These are phyloP conservation scores for Trimorus sp. DNA, from an alignment of 2,888 invertebrate species.

Conservation along the genomic window DNA sequence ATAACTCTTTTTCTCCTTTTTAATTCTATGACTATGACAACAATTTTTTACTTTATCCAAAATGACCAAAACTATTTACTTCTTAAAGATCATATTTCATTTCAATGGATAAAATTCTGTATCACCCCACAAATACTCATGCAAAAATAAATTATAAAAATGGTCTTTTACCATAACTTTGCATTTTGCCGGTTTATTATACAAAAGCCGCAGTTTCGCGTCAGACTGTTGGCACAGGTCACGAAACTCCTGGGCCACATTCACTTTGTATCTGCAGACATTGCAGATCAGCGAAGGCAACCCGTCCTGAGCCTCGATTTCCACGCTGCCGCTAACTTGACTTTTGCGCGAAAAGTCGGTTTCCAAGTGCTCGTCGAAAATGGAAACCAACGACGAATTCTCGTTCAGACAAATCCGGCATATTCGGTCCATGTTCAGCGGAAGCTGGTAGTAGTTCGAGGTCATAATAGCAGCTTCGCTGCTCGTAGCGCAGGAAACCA, in stretches of 20 bases:
- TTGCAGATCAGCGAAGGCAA: slow-evolving; percentile 79
- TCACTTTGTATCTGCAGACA: slow-evolving; percentile 79
- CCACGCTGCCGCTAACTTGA: slow-evolving; percentile 78
- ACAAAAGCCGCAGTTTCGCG: slow-evolving; percentile 76
- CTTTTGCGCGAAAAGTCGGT: slow-evolving; percentile 76
- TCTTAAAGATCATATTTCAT: too few relatives aligned
- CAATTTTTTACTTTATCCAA: too few relatives aligned
- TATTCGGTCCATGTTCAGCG: slow-evolving; percentile 77
- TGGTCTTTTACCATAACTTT: slow-evolving; percentile 70
- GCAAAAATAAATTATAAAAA: too few relatives aligned
- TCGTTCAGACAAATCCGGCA: slow-evolving; percentile 79
- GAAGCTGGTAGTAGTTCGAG: slow-evolving; percentile 75
- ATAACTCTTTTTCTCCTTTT: too few relatives aligned
- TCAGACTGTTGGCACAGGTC: slow-evolving; percentile 80
- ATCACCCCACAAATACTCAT: too few relatives aligned
- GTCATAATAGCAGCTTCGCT: slow-evolving; percentile 70
- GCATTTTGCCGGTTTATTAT: slow-evolving; percentile 76
- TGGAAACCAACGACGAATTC: slow-evolving; percentile 75
- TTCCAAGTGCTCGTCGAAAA: slow-evolving; percentile 76
- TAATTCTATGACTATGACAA: too few relatives aligned
- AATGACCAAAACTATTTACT: too few relatives aligned
- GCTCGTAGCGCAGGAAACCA: slow-evolving; percentile 50
- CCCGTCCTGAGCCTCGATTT: slow-evolving; percentile 79
- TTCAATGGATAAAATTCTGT: too few relatives aligned
- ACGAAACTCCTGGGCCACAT: slow-evolving; percentile 78